Evolutionary conservation across 2,888 invertebrate genomes (phyloP), one percentile per base, ranked within the genome.

Genomic region (Drosophila nr. medialis): DNA sequence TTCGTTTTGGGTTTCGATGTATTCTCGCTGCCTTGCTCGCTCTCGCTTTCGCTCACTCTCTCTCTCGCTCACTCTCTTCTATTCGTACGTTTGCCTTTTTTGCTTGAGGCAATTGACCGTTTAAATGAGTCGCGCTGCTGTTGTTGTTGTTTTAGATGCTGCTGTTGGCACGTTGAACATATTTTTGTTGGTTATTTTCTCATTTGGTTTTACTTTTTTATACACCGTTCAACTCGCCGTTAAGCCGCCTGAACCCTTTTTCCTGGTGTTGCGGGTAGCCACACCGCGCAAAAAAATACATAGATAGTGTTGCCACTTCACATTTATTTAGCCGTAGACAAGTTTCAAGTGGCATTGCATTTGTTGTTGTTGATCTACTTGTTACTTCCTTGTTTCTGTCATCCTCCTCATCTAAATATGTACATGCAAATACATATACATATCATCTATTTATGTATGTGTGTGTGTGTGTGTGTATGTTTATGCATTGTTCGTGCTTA

Each of bases 71-170:
- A 69, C 75, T 60, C 71, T 68, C 65, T 71, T 72, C 79, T 79
- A 77, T 81, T 90, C 80, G 77, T 69, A 76, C 84, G 78, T 80
- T 86, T 82, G 86, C 62, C 59, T 79, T 66, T 79, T 77, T 75
- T 56, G 86, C 81, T 74, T 77, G 81, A 89, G 90, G 87, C 86
- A 89, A 86, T 86, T 86, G 87, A 86, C 86, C 89, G 89, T 87
- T 89, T 89, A 89, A 86, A 89, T 89, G 85, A 83, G 79, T 86
- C 51, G 63, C 54, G 63, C 34, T 66, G 65, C 30, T 64, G 67
- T 63, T 72, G 68, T 63, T 72, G 68, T 58, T 70, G 64, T 60
- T 71, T 79, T 65, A 59, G 65, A 62, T 49, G 53, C 29, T 63
- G 54, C 42, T 79, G 63, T 69, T 67, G 64, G 76, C 77, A 72